Evolutionary conservation across 2,113 vertebrate genomes (phyloP).

Genomic region (Tragulus kanchil): DNA sequence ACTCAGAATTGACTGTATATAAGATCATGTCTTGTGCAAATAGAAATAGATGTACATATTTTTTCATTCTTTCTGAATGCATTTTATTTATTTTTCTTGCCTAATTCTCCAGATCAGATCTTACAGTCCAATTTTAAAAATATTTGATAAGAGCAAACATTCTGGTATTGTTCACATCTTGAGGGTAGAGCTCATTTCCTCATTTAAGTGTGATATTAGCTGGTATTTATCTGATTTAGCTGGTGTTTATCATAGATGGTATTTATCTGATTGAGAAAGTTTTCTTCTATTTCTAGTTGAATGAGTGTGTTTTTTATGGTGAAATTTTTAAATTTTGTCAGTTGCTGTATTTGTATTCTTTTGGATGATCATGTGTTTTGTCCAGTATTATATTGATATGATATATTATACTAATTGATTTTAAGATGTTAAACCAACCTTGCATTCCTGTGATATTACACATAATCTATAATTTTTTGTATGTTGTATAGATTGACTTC

Average conservation of each 20-base stretch:
- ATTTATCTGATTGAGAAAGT: neutral
- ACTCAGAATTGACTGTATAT: neutral
- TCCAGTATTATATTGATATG: neutral
- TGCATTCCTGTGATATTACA: neutral
- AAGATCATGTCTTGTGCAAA: neutral
- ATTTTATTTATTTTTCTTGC: neutral
- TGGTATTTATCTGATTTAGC: neutral
- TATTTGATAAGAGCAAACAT: neutral
- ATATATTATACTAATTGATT: neutral
- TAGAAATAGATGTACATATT: neutral
- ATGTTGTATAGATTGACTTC: neutral
- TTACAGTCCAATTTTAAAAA: neutral
- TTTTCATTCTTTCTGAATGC: neutral
- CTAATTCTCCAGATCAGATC: neutral
- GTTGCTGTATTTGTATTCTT: neutral
- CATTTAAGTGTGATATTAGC: neutral
- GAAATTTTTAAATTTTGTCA: neutral
- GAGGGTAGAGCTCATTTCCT: neutral
- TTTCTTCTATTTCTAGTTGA: neutral
- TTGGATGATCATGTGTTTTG: neutral
- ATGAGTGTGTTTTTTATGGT: neutral
- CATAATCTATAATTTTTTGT: neutral
- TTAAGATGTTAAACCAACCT: conserved; percentile 27
- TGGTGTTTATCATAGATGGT: neutral
- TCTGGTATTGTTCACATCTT: neutral